Percentiles rank a stretch among this genome's conserved stretches.
Conservation (phyloP, 2,113 vertebrate genomes). For the Pungitius pungitius region DNA sequence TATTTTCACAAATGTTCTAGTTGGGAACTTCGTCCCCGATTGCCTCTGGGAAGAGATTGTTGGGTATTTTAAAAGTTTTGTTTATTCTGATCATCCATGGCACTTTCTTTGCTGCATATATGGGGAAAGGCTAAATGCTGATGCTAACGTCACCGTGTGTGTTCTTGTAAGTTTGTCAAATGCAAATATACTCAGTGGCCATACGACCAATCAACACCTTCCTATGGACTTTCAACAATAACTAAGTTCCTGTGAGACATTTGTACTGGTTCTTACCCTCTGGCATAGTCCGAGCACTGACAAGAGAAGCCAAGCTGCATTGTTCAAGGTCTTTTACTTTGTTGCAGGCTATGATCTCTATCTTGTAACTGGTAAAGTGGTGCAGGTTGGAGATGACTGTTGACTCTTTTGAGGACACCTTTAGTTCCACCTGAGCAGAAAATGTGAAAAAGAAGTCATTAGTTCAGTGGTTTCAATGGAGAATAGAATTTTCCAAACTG, state of each 20-base stretch:
- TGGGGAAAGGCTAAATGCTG: neutral
- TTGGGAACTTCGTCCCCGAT: neutral
- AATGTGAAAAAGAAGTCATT: neutral
- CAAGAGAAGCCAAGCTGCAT: conserved; percentile 90
- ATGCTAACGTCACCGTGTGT: neutral
- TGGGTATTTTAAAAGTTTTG: neutral
- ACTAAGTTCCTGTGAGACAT: neutral
- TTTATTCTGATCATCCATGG: neutral
- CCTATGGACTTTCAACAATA: neutral
- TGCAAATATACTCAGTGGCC: neutral
- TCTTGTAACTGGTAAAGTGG: conserved; percentile 96
- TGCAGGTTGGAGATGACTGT: conserved; percentile 91
- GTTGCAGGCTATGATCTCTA: conserved; percentile 97
- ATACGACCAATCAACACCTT: neutral
- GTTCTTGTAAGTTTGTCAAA: neutral
- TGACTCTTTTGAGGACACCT: conserved; percentile 87
- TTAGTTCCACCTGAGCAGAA: conserved; percentile 79
- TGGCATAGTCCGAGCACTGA: conserved; percentile 95
- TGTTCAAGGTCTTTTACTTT: conserved; percentile 77
- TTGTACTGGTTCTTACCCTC: conserved; percentile 81
- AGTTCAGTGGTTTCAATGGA: neutral
- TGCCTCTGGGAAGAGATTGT: neutral
- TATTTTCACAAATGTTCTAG: neutral
- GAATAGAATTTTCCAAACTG: neutral
- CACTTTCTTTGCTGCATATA: neutral